These are phyloP conservation scores for Globodera ellingtonae DNA, from an alignment of 1,140 invertebrate species.

Conservation along the genomic window DNA sequence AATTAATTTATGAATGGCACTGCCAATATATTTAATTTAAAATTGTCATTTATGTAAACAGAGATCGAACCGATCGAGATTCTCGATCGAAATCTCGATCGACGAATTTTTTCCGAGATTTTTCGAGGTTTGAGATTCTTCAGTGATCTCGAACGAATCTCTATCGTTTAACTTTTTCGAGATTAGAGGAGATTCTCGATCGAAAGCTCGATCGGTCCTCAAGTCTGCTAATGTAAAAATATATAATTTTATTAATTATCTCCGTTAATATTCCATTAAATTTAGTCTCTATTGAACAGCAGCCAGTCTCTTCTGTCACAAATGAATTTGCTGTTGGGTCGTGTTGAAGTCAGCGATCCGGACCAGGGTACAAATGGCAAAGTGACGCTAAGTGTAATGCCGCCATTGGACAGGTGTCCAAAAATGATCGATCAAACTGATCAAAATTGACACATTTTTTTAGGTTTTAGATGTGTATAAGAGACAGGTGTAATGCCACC, in stretches of 20 bases:
- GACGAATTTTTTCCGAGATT: too few species aligned
- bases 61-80: constrained; percentile 18
- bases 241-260: not conserved
- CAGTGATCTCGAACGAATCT: too few species aligned
- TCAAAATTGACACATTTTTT: constrained; percentile 28
- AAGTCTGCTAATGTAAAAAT: too few species aligned
- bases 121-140: too few species aligned
- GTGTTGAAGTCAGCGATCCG: constrained; percentile 47
- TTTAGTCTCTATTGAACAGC: not conserved
- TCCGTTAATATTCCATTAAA: not conserved
- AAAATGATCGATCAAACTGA: not conserved
- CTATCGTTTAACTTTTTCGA: too few species aligned
- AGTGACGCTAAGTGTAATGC: constrained; percentile 52
- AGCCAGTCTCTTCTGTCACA: not conserved
- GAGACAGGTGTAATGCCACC: too few species aligned
- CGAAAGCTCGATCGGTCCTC: not conserved
- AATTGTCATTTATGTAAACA: constrained; percentile 33
- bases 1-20: not conserved
- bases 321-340: constrained; percentile 53
- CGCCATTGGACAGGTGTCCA: constrained; percentile 52
- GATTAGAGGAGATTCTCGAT: not conserved
- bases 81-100: too few species aligned
- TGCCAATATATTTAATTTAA: constrained; percentile 29
- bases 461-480: too few species aligned
- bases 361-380: constrained; percentile 60